Base-by-base conservation (phyloP, 2,888 invertebrate genomes). In the Odontomyia ornata region DNA sequence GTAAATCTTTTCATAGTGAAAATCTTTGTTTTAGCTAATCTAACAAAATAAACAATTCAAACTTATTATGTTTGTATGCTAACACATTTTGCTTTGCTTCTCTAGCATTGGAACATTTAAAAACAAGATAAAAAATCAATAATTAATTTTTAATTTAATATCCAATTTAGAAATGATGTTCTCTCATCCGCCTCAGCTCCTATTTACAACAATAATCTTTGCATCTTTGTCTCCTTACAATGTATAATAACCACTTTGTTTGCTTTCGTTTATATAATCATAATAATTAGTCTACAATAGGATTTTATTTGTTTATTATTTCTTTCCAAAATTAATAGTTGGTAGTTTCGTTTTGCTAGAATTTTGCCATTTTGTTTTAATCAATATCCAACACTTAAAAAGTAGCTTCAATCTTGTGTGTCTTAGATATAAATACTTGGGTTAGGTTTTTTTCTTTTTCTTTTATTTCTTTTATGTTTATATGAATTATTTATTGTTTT, bases 351-450 rank as follows among this genome's bases (percentile, higher is more conserved):
- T n/a, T 52, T 52, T 52, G 52, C 36, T 36, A 36, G 3, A 52
- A 52, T 52, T 52, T 13, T 36, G 3, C 5, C 36, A 9, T 5
- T 52, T 52, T 52, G 7, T 13, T 73, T 52, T 73, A 60, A 25
- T 30, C 57, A 73, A 73, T 73, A 73, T 73, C 73, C 73, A 73
- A 73, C 73, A 73, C 73, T 73, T 73, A 73, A 73, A 73, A 60
- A 43, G 60, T 57, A 57, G 57, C 57, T 60, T 73, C 57, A 36
- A 36, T 57, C 21, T 73, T 73, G 21, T 60, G 28, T 56, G 57
- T 47, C 73, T 73, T 73, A 73, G 36, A 60, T 73, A 73, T 57
- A 73, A 73, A 73, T 57, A 73, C 30, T 73, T 69, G 69, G 69
- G 15, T 69, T 69, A 69, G 30, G 13, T 23, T 73, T 69, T 28